Percentiles rank a stretch among this genome's conserved stretches.
These are phyloP conservation scores for Globicephala melas DNA, from an alignment of 2,113 vertebrate species.

Conservation along the genomic window DNA sequence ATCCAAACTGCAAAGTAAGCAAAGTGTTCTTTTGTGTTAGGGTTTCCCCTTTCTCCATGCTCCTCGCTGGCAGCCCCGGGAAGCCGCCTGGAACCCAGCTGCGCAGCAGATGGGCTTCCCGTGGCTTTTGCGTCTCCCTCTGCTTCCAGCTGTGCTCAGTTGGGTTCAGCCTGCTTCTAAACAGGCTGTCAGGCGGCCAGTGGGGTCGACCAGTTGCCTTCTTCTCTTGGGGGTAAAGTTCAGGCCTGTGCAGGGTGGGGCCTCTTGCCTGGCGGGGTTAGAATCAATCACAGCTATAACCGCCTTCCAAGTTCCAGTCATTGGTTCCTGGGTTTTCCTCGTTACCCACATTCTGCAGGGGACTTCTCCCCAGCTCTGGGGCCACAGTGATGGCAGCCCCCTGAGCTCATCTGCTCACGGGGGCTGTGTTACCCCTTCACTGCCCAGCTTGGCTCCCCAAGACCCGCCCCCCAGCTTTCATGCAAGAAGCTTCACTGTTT, in stretches of 20 bases:
- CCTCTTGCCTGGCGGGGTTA: not conserved
- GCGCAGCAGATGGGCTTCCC: not conserved
- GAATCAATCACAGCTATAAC: not conserved
- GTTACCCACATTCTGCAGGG: not conserved
- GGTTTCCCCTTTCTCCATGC: not conserved
- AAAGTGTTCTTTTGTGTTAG: not conserved
- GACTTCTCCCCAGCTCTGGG: not conserved
- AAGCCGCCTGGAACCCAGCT: not conserved
- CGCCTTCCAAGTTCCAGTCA: accelerated
- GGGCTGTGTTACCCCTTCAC: not conserved
- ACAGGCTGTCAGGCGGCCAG: not conserved
- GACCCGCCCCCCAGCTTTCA: accelerated
- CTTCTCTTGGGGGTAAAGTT: not conserved
- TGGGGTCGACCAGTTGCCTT: not conserved
- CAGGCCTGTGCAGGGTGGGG: not conserved
- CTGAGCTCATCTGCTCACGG: accelerated
- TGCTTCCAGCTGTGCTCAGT: not conserved
- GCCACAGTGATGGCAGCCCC: accelerated
- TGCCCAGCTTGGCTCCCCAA: too few relatives aligned
- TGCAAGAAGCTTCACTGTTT: not conserved
- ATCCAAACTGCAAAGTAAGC: not conserved
- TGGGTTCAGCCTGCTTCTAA: not conserved
- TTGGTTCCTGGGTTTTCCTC: not conserved
- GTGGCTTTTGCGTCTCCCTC: not conserved
- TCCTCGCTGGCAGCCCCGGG: not conserved